Conservation (phyloP, 2,797 vertebrate genomes). For the Eulemur albifrons region DNA sequence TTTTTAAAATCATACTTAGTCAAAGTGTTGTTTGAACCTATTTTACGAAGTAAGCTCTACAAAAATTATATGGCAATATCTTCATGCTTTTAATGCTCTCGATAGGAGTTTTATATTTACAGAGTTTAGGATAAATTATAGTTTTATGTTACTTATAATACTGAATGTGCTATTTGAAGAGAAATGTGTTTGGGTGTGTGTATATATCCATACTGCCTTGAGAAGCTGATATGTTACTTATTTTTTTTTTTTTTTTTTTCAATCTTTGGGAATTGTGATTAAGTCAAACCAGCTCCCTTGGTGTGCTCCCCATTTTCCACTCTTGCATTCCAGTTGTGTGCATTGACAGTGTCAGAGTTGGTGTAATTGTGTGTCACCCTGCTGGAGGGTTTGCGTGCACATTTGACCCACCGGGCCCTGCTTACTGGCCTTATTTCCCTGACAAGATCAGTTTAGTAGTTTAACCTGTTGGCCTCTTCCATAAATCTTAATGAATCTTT, state of each 20-base stretch:
- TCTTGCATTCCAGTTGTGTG: slow-evolving; percentile 54
- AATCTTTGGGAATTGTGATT: neutral
- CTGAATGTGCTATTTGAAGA: slow-evolving; percentile 13
- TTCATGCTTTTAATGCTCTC: neutral
- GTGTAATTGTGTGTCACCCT: neutral
- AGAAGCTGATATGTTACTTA: slow-evolving; percentile 3
- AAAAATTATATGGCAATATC: slow-evolving; percentile 14
- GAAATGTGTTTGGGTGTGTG: neutral
- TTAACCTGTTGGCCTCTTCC: slow-evolving; percentile 49
- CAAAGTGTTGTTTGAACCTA: slow-evolving; percentile 30
- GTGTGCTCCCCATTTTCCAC: slow-evolving; percentile 51
- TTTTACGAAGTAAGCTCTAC: slow-evolving; percentile 31
- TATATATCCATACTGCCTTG: slow-evolving; percentile 57
- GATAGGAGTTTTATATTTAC: slow-evolving; percentile 23
- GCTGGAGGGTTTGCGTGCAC: neutral
- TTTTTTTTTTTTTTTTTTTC: slow-evolving; percentile 2
- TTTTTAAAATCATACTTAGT: slow-evolving; percentile 1
- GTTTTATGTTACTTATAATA: slow-evolving; percentile 24
- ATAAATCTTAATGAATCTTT: slow-evolving; percentile 41
- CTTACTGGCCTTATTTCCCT: slow-evolving; percentile 41
- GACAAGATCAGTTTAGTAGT: slow-evolving; percentile 22
- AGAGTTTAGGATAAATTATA: neutral
- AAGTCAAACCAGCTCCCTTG: slow-evolving; percentile 56
- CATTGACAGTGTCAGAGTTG: slow-evolving; percentile 62
- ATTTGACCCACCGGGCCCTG: neutral